phyloP scores from a whole-genome alignment of 2,113 vertebrate species.

The Garra rufa region DNA sequence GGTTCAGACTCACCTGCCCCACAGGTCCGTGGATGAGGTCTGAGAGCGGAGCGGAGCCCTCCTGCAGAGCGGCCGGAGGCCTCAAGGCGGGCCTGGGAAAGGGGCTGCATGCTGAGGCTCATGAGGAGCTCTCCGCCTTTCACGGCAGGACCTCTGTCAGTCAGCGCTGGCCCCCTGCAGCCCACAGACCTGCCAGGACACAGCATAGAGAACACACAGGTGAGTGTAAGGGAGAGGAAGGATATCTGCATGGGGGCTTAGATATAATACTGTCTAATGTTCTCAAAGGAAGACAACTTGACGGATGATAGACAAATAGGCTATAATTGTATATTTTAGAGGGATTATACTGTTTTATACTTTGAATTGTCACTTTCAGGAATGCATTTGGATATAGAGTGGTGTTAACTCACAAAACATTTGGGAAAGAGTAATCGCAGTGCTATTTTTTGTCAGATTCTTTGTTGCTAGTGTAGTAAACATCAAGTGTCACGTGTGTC shows the following conservation, averaged over 20 bases:
- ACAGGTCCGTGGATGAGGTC: slow-evolving; percentile 55
- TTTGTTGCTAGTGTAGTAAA: not conserved
- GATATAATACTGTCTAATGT: slow-evolving; percentile 32
- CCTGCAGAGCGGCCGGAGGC: slow-evolving; percentile 62
- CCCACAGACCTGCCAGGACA: slow-evolving; percentile 57
- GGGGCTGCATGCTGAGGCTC: slow-evolving; percentile 60
- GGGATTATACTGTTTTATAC: not conserved
- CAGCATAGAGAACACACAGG: slow-evolving; percentile 54
- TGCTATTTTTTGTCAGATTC: not conserved
- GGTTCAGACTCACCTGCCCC: slow-evolving; percentile 63
- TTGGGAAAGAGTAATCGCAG: not conserved
- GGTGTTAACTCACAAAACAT: not conserved
- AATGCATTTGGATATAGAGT: not conserved
- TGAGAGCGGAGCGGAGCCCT: slow-evolving; percentile 31
- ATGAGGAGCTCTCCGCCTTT: slow-evolving; percentile 56
- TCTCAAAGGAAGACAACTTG: slow-evolving; percentile 28
- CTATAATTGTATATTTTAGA: not conserved
- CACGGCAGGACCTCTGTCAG: slow-evolving; percentile 58
- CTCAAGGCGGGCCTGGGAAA: slow-evolving; percentile 60
- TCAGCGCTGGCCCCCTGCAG: slow-evolving; percentile 53
- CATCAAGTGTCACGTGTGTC: not conserved
- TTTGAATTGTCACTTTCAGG: not conserved
- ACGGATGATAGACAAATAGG: slow-evolving; percentile 31
- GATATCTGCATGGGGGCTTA: slow-evolving; percentile 26
- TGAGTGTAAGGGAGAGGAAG: slow-evolving; percentile 51